Base-by-base conservation (phyloP, 2,113 vertebrate species). In the Coracopsis vasa region DNA sequence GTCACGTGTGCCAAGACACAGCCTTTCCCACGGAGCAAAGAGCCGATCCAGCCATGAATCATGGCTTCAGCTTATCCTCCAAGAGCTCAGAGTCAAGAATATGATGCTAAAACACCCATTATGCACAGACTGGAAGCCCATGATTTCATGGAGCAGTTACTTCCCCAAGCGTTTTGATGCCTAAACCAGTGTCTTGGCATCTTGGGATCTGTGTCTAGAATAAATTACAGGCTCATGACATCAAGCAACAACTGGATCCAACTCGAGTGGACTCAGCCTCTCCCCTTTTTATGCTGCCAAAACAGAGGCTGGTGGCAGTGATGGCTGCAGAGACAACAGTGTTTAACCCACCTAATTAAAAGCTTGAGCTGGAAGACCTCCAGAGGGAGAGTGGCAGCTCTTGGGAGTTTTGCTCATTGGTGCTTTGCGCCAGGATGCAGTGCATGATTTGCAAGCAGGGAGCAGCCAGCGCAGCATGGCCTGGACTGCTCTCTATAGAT, bases 1-100 rank as follows among this genome's bases (percentile, higher is more conserved):
- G 47, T 10, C 0, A 0, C 0, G 2, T 27, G 62, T 20, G 87
- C 35, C 69, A 41, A 73, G 42, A 37, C 0, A 1, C 12, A 51
- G 48, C 45, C n/a, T 53, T 53, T 62, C 19, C 79, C 64, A 24
- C 0, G 4, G 48, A 85, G 56, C 65, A 70, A 66, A 17, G n/a
- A 35, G 35, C 24, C 1, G 9, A 51, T 27, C 65, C 74, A 71
- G 41, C 7, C 37, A 23, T 16, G 71, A 62, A 37, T 25, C 16
- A 4, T 3, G 9, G n/a, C 65, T 75, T 12, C 74, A 64, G 56
- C 67, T 72, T 62, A 33, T 60, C 14, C 61, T 90, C 90, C 96
- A 28, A 80, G 92, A 95, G 60, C 67, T 77, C 71, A 35, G 60
- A 8, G 81, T 78, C 2, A 2, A 56, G 70, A 87, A 56, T 69